Base-by-base conservation (phyloP, 2,113 vertebrate genomes). In the Lycaon pictus region DNA sequence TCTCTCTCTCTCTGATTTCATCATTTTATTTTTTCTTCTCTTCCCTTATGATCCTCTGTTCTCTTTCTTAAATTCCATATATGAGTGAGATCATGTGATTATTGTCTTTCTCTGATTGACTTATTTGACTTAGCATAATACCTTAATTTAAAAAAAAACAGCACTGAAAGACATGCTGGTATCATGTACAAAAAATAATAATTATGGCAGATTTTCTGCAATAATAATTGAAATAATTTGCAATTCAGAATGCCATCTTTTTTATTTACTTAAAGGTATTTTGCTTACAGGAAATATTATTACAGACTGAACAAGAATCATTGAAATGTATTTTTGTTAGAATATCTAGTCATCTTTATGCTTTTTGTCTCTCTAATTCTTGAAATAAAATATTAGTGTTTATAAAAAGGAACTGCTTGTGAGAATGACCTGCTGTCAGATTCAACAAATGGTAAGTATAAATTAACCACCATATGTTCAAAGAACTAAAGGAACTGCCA, bases 311-410 rank as follows among this genome's bases (percentile, higher is more conserved):
- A 98, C 97, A 97, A 98, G 97, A 98, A 98, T 98, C 97, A 98
- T 99, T 98, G 97, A 99, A 98, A 98, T 99, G 98, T 99, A 99
- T 99, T 99, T 99, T 99, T 98, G 99, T 99, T 98, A 99, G 98
- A 98, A 98, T 98, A 98, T 98, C 98, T 97, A 98, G 97, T 97
- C 98, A 99, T 99, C 98, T 99, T 99, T 99, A 98, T 89, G 98
- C 98, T 99, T 98, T 99, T 98, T 98, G 98, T 99, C 98, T 99
- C 98, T 99, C 98, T 99, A 98, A 98, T 98, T 99, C 98, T 99
- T 99, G 99, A 98, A 98, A 99, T 99, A 99, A 99, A 99, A 98
- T 99, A 99, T 99, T 98, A 99, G 15, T 15, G 29, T 51, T 80
- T 65, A 53, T 67, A 81, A 60, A 88, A 87, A 63, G 29, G 7